These are phyloP conservation scores for Serilophus lunatus DNA, from an alignment of 2,113 vertebrate species.

Conservation along the genomic window DNA sequence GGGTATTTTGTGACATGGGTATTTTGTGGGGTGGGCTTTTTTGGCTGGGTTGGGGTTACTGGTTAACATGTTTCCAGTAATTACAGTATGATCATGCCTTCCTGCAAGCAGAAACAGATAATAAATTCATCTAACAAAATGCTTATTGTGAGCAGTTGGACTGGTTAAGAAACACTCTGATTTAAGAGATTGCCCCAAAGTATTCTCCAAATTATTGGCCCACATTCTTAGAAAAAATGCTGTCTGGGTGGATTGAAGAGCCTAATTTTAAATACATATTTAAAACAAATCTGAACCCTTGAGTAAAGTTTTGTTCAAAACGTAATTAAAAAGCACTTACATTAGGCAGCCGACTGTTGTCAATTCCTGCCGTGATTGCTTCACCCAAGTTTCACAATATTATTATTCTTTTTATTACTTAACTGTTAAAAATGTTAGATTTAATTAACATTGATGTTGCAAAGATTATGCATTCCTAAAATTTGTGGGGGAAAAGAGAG, in stretches of 20 bases:
- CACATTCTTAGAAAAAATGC: not conserved
- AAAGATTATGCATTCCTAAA: not conserved
- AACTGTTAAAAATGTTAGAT: constrained; percentile 21
- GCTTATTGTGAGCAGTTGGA: not conserved
- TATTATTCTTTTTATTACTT: constrained; percentile 45
- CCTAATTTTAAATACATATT: constrained; percentile 10
- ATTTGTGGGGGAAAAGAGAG: not conserved
- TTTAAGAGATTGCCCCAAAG: constrained; percentile 20
- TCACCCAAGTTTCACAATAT: constrained; percentile 50
- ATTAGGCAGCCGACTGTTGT: constrained; percentile 13
- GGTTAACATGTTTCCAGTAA: not conserved
- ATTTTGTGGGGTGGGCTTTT: not conserved
- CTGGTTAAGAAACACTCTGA: constrained; percentile 3
- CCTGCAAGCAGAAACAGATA: not conserved
- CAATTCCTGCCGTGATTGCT: constrained; percentile 18
- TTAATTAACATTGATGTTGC: constrained; percentile 36
- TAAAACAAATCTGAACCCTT: constrained; percentile 39
- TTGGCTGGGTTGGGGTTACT: not conserved
- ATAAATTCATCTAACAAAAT: not conserved
- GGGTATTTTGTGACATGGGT: not conserved
- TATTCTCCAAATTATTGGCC: not conserved
- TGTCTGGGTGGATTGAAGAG: not conserved
- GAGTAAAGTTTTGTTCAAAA: constrained; percentile 42
- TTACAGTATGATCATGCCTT: not conserved
- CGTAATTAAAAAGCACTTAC: constrained; percentile 60